phyloP scores from a whole-genome alignment of 2,888 invertebrate genomes.

The Neocrepidodera transversa region DNA sequence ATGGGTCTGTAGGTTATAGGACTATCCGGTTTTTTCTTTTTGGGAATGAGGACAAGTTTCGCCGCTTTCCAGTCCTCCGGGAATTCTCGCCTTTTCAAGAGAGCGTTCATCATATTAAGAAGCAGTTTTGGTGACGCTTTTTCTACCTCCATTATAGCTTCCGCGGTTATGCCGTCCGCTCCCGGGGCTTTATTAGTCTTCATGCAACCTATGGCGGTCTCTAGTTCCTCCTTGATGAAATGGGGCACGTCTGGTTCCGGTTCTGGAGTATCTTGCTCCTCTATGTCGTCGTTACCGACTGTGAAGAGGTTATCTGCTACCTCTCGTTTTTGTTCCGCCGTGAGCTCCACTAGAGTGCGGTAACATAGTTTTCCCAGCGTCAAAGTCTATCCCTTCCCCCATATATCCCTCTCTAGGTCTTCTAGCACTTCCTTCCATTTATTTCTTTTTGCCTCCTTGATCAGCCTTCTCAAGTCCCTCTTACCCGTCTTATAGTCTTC shows the following conservation, averaged over 20 bases:
- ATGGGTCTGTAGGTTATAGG: neutral
- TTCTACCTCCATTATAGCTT: neutral
- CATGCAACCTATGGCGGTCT: neutral
- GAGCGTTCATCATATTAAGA: neutral
- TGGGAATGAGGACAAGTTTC: slow-evolving; percentile 1
- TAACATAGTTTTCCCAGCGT: slow-evolving; percentile 1
- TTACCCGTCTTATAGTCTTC: slow-evolving; percentile 6
- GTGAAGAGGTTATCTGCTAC: slow-evolving; percentile 15
- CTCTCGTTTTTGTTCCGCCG: neutral
- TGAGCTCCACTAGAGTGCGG: neutral
- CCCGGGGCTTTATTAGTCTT: slow-evolving; percentile 18
- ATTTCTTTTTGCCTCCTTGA: neutral
- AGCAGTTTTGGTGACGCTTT: neutral
- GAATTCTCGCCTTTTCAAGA: neutral
- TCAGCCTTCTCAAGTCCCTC: too few species aligned
- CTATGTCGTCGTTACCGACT: neutral
- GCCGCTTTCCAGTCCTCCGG: slow-evolving; percentile 15
- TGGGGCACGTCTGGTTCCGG: neutral
- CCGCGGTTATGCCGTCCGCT: slow-evolving; percentile 10
- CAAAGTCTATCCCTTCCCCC: slow-evolving; percentile 30
- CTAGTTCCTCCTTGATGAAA: slow-evolving; percentile 7
- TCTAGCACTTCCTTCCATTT: slow-evolving; percentile 11
- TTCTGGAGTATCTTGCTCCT: neutral
- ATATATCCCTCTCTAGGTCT: slow-evolving; percentile 25
- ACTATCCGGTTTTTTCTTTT: neutral